Evolutionary conservation across 2,888 invertebrate genomes (phyloP).

Genomic region (Stenurella melanura): DNA sequence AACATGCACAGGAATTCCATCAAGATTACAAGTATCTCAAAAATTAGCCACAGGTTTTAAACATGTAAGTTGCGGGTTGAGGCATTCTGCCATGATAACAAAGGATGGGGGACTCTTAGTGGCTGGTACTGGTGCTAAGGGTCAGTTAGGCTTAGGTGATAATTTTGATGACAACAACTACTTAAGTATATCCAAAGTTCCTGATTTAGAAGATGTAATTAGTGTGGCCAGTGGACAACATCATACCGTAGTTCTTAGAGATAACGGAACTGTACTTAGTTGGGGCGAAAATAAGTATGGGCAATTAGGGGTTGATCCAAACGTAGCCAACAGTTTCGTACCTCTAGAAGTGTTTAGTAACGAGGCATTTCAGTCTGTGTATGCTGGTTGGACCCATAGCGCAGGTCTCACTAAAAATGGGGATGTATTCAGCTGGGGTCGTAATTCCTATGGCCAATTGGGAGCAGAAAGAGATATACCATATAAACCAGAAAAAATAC

Average conservation of each 20-base stretch:
- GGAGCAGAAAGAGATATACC: constrained; percentile 75
- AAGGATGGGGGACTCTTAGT: constrained; percentile 78
- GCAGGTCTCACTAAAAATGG: constrained; percentile 79
- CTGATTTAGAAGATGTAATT: constrained; percentile 76
- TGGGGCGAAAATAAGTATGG: constrained; percentile 92
- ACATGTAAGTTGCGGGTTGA: constrained; percentile 80
- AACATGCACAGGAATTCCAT: constrained; percentile 72
- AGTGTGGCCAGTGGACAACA: constrained; percentile 88
- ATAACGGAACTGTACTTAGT: constrained; percentile 78
- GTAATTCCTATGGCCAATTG: constrained; percentile 88
- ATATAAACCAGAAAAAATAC: constrained; percentile 73
- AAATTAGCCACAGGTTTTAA: constrained; percentile 75
- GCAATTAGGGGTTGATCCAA: constrained; percentile 80
- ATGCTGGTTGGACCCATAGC: constrained; percentile 88
- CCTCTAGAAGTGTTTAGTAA: constrained; percentile 77
- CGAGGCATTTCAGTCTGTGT: constrained; percentile 76
- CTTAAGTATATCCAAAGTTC: constrained; percentile 75
- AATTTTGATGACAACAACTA: constrained; percentile 72
- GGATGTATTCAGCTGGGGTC: constrained; percentile 84
- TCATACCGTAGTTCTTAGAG: constrained; percentile 80
- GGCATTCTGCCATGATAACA: constrained; percentile 81
- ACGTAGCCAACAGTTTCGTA: constrained; percentile 75
- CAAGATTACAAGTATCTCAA: constrained; percentile 71
- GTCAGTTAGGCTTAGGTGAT: constrained; percentile 79
- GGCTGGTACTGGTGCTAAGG: constrained; percentile 81